Evolutionary conservation across 2,113 vertebrate species (phyloP).

Genomic region (Gorsachius goisagi): DNA sequence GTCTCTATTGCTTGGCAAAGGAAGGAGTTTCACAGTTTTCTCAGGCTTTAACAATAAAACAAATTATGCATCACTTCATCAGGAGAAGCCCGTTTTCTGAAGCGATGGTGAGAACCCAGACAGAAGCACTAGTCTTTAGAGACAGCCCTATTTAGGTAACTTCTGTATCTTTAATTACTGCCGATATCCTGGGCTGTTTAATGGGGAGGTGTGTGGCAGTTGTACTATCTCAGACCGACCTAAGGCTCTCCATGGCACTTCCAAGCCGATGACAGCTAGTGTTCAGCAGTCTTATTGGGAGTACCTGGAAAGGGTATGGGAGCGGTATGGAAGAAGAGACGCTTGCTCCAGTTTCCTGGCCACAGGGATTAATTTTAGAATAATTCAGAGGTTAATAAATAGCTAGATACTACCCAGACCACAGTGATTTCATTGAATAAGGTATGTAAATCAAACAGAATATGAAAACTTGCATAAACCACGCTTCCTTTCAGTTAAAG

Average conservation of each 20-base stretch:
- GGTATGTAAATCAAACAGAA: not conserved
- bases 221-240: not conserved
- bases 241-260: not conserved
- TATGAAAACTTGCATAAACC: not conserved
- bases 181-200: not conserved
- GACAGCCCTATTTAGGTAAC: slow-evolving; percentile 25
- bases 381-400: not conserved
- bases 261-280: not conserved
- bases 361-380: not conserved
- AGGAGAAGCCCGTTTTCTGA: not conserved
- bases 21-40: not conserved
- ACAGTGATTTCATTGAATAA: not conserved
- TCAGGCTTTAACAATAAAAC: not conserved
- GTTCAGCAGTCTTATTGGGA: not conserved
- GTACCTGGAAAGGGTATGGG: not conserved
- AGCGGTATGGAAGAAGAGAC: not conserved
- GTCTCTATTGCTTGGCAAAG: not conserved
- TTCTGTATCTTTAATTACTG: slow-evolving; percentile 27
- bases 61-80: not conserved
- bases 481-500: not conserved
- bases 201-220: not conserved
- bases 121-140: not conserved
- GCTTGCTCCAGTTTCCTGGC: not conserved
- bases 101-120: not conserved
- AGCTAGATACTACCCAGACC: not conserved